Evolutionary conservation across 2,113 vertebrate genomes (phyloP), one percentile per base, ranked within the genome.

Genomic region (Phaethon lepturus): DNA sequence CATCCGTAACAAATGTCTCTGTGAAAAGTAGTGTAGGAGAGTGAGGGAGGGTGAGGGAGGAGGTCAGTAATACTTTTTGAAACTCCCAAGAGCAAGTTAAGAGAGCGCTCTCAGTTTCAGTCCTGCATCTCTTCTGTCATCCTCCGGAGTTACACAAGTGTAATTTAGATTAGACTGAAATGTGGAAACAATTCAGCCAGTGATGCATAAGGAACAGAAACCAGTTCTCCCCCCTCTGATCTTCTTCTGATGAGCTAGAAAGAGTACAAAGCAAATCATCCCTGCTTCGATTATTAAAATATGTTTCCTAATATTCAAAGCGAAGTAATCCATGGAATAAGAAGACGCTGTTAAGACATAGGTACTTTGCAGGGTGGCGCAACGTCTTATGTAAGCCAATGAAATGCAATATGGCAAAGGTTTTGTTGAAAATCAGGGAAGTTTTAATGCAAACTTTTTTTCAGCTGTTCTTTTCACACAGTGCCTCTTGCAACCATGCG

Each of bases 131-230:
- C 45, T 80, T 85, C 85, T 60, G 44, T 86, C 90, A 79, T 83
- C 23, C 23, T 92, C 31, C 62, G 29, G 44, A 76, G 83, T 77
- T 58, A 86, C 25, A 67, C 42, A 86, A 86, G 38, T 77, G 49
- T 86, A 94, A 94, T 67, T 90, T 92, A 88, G 50, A 92, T 94
- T 67, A 80, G 83, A 94, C 24, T 97, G 64, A 96, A 92, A 88
- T 16, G 90, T 90, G 78, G 92, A 94, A 96, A 93, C 59, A 85
- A 90, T 89, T 91, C 86, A 73, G 49, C 11, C 71, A 88, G 67
- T 74, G 66, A 85, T 93, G 87, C 85, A 83, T 88, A 83, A 86
- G 25, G 63, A 96, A 87, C 5, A 96, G 77, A 95, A 97, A 73
- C 15, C 63, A 83, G 35, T 69, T 88, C 81, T 85, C 6, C 62